These are phyloP conservation scores for Cettia cetti DNA, from an alignment of 2,113 vertebrate genomes.

Conservation along the genomic window DNA sequence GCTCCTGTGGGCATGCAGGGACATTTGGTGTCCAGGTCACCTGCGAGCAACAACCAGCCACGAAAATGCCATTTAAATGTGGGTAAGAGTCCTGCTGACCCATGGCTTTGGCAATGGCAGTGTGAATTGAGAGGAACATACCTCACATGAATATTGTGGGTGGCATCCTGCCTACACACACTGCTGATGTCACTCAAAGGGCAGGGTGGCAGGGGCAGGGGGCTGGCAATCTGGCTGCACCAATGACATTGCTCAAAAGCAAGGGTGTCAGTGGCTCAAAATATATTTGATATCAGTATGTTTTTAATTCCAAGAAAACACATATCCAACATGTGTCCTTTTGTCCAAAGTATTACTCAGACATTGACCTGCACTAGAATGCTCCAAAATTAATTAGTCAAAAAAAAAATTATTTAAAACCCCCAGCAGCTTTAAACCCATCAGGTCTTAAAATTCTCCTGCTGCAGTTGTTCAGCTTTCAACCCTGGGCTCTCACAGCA, in stretches of 20 bases:
- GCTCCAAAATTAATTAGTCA: neutral
- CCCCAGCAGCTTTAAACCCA: neutral
- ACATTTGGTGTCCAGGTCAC: neutral
- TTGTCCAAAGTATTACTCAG: neutral
- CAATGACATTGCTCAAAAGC: rapidly evolving
- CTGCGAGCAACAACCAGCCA: neutral
- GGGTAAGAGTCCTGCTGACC: rapidly evolving
- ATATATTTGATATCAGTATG: neutral
- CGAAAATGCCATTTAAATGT: neutral
- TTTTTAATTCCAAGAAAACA: neutral
- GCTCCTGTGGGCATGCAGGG: neutral
- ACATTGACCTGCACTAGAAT: neutral
- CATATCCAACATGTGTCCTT: neutral
- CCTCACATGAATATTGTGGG: neutral
- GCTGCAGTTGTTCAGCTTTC: neutral
- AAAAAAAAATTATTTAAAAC: neutral
- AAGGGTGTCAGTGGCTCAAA: neutral
- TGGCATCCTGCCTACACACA: rapidly evolving
- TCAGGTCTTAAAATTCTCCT: neutral
- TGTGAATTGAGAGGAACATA: neutral
- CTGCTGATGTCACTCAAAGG: neutral
- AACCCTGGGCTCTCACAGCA: neutral
- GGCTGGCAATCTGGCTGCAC: neutral
- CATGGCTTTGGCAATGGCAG: neutral
- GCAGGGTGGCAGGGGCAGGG: neutral